A percentile compares a stretch with the other conserved stretches of the same genome.
Evolutionary conservation across 2,113 vertebrate species (phyloP).

Genomic region (Otocyon megalotis): DNA sequence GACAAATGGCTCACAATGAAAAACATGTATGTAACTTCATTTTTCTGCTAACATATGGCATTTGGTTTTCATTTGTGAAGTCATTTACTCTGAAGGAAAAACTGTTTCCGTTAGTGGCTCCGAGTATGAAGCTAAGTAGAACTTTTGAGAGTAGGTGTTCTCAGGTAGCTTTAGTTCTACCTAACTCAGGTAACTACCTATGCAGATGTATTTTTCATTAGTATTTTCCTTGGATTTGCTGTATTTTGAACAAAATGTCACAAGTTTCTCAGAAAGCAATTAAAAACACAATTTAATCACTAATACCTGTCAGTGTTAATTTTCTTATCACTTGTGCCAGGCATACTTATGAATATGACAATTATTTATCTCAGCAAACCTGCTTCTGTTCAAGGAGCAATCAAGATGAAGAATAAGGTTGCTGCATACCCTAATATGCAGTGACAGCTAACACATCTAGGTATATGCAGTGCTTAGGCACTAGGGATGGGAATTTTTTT

Average conservation of each 20-base stretch:
- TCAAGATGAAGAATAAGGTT: not conserved
- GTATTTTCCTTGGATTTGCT: not conserved
- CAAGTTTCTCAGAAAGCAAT: constrained; percentile 64
- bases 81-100: not conserved
- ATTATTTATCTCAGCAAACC: constrained; percentile 61
- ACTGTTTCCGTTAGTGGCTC: not conserved
- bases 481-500: not conserved
- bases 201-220: not conserved
- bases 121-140: not conserved
- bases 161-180: not conserved
- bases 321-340: constrained; percentile 63
- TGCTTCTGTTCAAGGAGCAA: constrained; percentile 56
- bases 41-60: not conserved
- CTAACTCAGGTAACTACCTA: not conserved
- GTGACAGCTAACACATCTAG: constrained; percentile 18
- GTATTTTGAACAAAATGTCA: constrained; percentile 15
- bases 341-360: constrained; percentile 36
- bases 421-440: constrained; percentile 22
- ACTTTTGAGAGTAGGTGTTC: not conserved
- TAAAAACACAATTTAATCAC: constrained; percentile 68
- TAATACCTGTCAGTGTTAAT: constrained; percentile 63
- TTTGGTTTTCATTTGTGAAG: not conserved
- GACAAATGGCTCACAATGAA: not conserved
- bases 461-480: not conserved
- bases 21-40: not conserved